A percentile compares a stretch with the other conserved stretches of the same genome.
These are phyloP conservation scores for Lithosia quadra DNA, from an alignment of 2,888 invertebrate species.

Conservation along the genomic window DNA sequence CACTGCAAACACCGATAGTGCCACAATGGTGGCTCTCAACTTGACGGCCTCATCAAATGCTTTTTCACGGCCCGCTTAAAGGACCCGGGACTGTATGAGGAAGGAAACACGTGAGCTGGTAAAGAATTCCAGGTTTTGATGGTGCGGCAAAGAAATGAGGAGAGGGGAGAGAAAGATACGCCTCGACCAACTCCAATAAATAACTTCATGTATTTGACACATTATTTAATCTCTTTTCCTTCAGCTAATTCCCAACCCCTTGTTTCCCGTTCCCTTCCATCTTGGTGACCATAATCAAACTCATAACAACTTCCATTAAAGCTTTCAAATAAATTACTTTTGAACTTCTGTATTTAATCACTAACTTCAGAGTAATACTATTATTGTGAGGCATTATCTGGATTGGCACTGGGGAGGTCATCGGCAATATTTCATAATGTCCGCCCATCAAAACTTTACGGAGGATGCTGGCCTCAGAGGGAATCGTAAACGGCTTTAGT, in stretches of 20 bases:
- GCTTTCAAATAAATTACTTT: constrained; percentile 50
- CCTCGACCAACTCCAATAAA: no score
- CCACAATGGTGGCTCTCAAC: no score
- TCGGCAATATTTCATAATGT: constrained; percentile 61
- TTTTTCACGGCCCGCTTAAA: no score
- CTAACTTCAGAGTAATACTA: constrained; percentile 45
- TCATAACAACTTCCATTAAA: constrained; percentile 28
- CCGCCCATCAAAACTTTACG: constrained; percentile 73
- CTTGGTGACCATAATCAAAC: constrained; percentile 30
- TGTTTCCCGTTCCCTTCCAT: constrained; percentile 2
- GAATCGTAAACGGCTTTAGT: constrained; percentile 72
- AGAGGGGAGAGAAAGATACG: no score
- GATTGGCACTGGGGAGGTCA: constrained; percentile 51
- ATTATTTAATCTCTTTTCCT: constrained; percentile 5
- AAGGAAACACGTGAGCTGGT: no score
- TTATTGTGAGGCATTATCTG: constrained; percentile 56
- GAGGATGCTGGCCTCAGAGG: constrained; percentile 58
- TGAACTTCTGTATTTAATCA: constrained; percentile 50
- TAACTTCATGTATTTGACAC: background rate
- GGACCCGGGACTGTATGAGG: no score
- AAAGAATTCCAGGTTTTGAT: no score
- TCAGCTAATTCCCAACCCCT: constrained; percentile 12
- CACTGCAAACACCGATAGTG: no score
- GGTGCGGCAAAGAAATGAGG: no score
- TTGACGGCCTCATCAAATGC: no score